Conservation (phyloP, 1,140 invertebrate species). For the Mactra quadrangularis region DNA sequence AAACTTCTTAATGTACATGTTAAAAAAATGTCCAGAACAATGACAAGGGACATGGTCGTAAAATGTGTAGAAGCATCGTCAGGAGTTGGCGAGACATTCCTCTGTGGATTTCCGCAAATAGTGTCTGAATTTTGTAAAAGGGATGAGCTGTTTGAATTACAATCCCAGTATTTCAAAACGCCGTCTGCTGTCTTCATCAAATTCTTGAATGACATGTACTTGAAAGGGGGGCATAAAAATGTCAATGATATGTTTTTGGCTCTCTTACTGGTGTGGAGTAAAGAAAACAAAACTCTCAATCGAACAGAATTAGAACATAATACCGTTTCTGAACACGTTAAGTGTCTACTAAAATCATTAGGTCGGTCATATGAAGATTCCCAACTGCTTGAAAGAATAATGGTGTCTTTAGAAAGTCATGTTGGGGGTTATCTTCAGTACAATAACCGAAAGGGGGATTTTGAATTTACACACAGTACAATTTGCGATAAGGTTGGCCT, state of each 20-base stretch:
- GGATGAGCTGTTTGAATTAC: not conserved
- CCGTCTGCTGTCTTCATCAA: not conserved
- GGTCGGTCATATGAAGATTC: not conserved
- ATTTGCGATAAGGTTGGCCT: constrained; percentile 6
- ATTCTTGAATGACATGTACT: constrained; percentile 7
- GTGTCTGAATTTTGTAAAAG: not conserved
- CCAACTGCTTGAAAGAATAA: not conserved
- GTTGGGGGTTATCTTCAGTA: not conserved
- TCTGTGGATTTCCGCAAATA: constrained; percentile 18
- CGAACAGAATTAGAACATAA: not conserved
- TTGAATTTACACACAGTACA: constrained; percentile 7
- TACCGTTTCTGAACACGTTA: constrained; percentile 1
- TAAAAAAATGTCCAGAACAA: not conserved
- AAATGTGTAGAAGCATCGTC: not conserved
- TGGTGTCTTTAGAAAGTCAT: constrained; percentile 7
- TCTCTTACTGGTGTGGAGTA: constrained; percentile 19
- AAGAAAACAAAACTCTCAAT: not conserved
- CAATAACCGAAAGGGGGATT: not conserved
- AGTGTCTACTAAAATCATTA: not conserved
- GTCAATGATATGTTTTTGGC: constrained; percentile 6
- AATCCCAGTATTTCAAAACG: not conserved
- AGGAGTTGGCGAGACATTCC: not conserved
- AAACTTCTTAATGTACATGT: not conserved
- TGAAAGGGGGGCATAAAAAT: not conserved
- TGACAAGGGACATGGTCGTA: too few relatives aligned